Evolutionary conservation across 2,797 vertebrate species (phyloP), one percentile per base, ranked within the genome.

Genomic region (Tadarida brasiliensis): DNA sequence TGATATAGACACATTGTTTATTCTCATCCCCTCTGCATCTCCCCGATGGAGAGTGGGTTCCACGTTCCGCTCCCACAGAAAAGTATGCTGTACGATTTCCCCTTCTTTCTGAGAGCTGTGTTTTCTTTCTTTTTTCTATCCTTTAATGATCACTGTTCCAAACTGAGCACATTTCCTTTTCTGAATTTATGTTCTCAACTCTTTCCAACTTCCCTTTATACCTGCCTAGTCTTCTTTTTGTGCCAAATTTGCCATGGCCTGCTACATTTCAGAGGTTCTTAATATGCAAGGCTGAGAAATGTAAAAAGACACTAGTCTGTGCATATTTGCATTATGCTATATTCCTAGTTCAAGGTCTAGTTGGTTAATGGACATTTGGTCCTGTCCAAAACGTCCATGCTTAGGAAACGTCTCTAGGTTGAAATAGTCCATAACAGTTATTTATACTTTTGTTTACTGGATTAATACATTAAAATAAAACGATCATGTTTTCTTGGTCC

Each of bases 81-180:
- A 85, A 57, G 77, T 4, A 68, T 2, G 5, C 49, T 28, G 15
- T 0, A 16, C 28, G 17, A 12, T 82, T 44, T 49, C 30, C 39
- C 12, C 84, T 83, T 67, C 16, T 33, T 87, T 4, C 24, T 47
- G 39, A 33, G 4, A 49, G 20, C 5, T 39, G 11, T 0, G 3
- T 14, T n/a, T 57, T 54, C 12, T 56, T 81, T 1, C 9, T 4
- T 44, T 44, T 4, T n/a, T 91, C 54, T 28, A 6, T 4, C 10
- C n/a, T 35, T 68, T 51, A 35, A 54, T 24, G 11, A 44, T 76
- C 56, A 4, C 19, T 97, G 96, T 97, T 84, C 94, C 90, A 96
- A 97, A 93, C 57, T 96, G 92, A 98, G 97, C 84, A 97, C 94
- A 96, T 98, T 98, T 98, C 96, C 96, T 98, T 96, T 96, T 96